These are phyloP conservation scores for Phorcus lineatus DNA, from an alignment of 2,888 invertebrate species.

Conservation along the genomic window DNA sequence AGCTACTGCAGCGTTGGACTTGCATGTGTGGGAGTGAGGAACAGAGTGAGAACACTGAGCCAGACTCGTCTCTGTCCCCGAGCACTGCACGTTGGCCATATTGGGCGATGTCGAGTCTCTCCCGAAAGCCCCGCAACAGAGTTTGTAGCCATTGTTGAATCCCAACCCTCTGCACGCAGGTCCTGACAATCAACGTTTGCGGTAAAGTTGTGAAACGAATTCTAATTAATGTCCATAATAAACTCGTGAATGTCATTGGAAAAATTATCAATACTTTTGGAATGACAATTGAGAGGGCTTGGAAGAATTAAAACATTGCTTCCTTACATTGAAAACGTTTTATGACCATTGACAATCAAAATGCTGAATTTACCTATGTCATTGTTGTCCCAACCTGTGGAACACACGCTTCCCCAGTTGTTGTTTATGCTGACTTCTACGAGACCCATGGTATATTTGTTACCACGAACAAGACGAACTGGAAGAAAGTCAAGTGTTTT, in stretches of 20 bases:
- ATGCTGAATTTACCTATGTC: slow-evolving; percentile 77
- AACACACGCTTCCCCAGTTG: slow-evolving; percentile 84
- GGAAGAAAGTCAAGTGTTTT: slow-evolving; percentile 14
- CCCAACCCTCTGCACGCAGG: slow-evolving; percentile 59
- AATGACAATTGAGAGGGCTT: no score
- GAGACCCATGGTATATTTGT: slow-evolving; percentile 50
- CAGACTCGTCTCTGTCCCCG: slow-evolving; percentile 54
- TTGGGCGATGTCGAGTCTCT: slow-evolving; percentile 48
- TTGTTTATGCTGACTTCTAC: slow-evolving; percentile 74
- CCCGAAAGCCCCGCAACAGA: slow-evolving; percentile 60
- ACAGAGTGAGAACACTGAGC: slow-evolving; percentile 44
- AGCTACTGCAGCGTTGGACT: slow-evolving; percentile 46
- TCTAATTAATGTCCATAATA: no score
- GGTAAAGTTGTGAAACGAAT: no score
- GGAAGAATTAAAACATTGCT: no score
- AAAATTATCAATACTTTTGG: no score
- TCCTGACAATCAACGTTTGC: slow-evolving; percentile 34
- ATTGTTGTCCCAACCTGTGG: slow-evolving; percentile 82
- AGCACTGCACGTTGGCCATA: slow-evolving; percentile 52
- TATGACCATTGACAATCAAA: no score
- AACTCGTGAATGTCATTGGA: no score
- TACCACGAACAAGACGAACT: slow-evolving; percentile 57
- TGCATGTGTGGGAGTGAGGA: slow-evolving; percentile 46
- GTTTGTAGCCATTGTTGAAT: slow-evolving; percentile 53
- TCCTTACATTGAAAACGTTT: no score